A percentile compares a stretch with the other conserved stretches of the same genome.
These are phyloP conservation scores for Melikaiella ostensackeni DNA, from an alignment of 2,888 invertebrate genomes.

Conservation along the genomic window DNA sequence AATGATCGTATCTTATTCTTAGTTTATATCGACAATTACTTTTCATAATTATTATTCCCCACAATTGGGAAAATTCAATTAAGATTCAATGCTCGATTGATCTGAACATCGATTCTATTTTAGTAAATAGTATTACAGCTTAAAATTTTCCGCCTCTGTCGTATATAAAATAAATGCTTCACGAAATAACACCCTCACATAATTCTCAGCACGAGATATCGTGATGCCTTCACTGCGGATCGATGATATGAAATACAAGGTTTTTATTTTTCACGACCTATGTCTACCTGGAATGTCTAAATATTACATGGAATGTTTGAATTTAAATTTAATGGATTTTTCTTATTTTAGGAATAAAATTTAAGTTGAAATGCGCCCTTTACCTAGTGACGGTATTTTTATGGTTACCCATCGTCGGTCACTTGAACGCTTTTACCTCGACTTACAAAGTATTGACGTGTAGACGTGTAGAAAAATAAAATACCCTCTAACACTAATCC, in stretches of 20 bases:
- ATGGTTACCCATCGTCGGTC: not conserved
- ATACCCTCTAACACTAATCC: constrained; percentile 9
- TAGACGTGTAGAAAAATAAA: constrained; percentile 17
- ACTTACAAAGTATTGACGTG: not conserved
- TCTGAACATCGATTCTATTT: not conserved
- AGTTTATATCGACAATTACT: constrained; percentile 10
- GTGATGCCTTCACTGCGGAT: constrained; percentile 12
- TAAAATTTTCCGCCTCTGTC: not conserved
- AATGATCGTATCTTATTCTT: constrained; percentile 5
- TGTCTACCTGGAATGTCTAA: not conserved
- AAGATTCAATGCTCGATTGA: not conserved
- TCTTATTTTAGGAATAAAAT: not conserved
- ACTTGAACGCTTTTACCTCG: not conserved
- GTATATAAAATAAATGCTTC: constrained; percentile 29
- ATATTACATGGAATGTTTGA: not conserved
- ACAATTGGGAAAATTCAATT: not conserved
- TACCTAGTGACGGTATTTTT: not conserved
- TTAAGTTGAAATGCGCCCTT: not conserved
- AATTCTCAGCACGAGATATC: not conserved
- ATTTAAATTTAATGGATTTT: not conserved
- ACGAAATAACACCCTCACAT: constrained; percentile 1
- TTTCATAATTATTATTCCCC: not conserved
- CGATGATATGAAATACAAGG: constrained; percentile 18
- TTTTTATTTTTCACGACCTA: constrained; percentile 2
- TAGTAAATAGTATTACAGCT: not conserved